Conservation (phyloP, 1,140 invertebrate species). For the Thaumatotibia leucotreta region DNA sequence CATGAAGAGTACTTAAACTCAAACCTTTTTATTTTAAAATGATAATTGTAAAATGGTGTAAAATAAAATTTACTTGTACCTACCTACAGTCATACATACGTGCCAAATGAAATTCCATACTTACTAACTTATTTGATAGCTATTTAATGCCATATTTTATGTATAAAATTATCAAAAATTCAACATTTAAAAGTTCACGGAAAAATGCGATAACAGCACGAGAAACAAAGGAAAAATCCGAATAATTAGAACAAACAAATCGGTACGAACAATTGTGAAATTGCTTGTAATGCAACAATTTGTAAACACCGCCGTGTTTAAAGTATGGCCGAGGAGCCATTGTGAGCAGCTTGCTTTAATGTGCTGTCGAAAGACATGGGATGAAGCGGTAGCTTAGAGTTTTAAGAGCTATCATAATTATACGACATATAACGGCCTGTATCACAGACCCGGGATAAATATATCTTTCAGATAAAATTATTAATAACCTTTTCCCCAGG, state of each 20-base stretch:
- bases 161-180: neutral
- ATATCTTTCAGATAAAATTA: too few species aligned
- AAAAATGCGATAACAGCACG: conserved; percentile 27
- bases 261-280: conserved; percentile 47
- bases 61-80: too few species aligned
- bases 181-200: neutral
- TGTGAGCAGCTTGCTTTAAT: conserved; percentile 34
- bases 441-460: too few species aligned
- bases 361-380: neutral
- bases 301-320: conserved; percentile 55
- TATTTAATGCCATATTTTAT: too few species aligned
- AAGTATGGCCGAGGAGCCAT: conserved; percentile 41
- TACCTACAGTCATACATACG: too few species aligned
- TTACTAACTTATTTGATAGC: too few species aligned
- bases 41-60: too few species aligned
- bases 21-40: too few species aligned
- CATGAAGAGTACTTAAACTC: too few species aligned
- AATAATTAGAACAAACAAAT: conserved; percentile 60
- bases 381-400: neutral
- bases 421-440: too few species aligned
- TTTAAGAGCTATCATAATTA: neutral
- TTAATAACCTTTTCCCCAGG: too few species aligned
- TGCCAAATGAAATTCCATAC: too few species aligned
- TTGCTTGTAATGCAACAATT: conserved; percentile 54
- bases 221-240: conserved; percentile 36